Conservation (phyloP, 1,140 invertebrate genomes). For the Euborellia annulipes region DNA sequence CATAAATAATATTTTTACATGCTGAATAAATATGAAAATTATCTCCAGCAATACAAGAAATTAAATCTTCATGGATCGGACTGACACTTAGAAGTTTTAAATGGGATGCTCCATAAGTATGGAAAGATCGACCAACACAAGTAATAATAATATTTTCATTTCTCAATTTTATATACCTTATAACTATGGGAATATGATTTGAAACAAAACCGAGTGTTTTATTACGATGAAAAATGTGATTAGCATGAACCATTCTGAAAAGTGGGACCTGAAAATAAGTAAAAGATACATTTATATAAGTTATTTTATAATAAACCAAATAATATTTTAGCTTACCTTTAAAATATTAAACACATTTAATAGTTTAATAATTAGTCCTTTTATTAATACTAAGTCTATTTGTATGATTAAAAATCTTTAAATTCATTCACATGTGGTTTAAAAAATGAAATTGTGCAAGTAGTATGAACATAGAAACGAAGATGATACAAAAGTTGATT, state of each 20-base stretch:
- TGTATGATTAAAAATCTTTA: no score
- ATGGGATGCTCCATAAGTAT: constrained; percentile 75
- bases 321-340: no score
- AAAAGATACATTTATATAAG: no score
- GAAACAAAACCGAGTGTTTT: constrained; percentile 84
- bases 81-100: constrained; percentile 72
- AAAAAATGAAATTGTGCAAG: no score
- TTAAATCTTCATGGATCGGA: constrained; percentile 61
- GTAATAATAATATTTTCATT: constrained; percentile 82
- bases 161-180: constrained; percentile 66
- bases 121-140: constrained; percentile 77
- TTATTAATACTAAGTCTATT: no score
- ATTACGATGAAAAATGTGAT: constrained; percentile 67
- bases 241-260: constrained; percentile 22
- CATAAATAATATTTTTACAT: constrained; percentile 54
- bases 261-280: no score
- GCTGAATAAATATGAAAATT: constrained; percentile 69
- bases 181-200: constrained; percentile 72
- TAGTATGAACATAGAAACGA: no score
- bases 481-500: no score
- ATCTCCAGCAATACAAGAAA: constrained; percentile 67
- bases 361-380: no score
- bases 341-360: no score
- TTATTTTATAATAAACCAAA: no score
- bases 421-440: no score